These are phyloP conservation scores for Mylabris phalerata DNA, from an alignment of 1,140 invertebrate species.

Conservation along the genomic window DNA sequence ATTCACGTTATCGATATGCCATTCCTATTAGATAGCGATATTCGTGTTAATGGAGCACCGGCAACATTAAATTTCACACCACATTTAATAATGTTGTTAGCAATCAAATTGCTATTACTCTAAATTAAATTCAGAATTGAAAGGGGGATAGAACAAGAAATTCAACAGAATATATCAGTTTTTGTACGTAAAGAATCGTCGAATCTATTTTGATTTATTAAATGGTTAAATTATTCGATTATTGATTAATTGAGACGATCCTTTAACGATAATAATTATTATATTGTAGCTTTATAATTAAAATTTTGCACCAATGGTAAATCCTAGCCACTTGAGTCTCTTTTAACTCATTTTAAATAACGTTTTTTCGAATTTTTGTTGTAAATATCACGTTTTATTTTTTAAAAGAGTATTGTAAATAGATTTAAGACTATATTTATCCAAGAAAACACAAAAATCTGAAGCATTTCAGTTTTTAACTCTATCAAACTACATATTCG, in stretches of 20 bases:
- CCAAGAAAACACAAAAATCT: not conserved
- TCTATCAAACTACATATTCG: no score
- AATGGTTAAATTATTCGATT: no score
- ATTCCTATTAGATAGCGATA: conserved; percentile 73
- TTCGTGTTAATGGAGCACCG: conserved; percentile 57
- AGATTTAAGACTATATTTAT: no score
- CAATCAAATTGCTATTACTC: conserved; percentile 44
- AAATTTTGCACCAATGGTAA: no score
- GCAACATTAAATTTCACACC: conserved; percentile 31
- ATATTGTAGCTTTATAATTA: not conserved
- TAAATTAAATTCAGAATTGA: conserved; percentile 9
- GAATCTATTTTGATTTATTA: no score
- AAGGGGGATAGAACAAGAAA: not conserved
- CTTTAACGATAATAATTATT: not conserved
- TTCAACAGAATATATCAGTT: not conserved
- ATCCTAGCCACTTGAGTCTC: no score
- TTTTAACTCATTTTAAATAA: no score
- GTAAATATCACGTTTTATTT: no score
- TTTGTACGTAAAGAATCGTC: no score
- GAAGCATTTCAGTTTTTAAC: conserved; percentile 8
- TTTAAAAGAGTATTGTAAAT: no score
- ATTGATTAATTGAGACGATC: no score
- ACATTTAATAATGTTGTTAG: conserved; percentile 43
- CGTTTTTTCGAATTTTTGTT: no score
- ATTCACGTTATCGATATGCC: conserved; percentile 87